These are phyloP conservation scores for Morone chrysops DNA, from an alignment of 2,113 vertebrate species.

Conservation along the genomic window DNA sequence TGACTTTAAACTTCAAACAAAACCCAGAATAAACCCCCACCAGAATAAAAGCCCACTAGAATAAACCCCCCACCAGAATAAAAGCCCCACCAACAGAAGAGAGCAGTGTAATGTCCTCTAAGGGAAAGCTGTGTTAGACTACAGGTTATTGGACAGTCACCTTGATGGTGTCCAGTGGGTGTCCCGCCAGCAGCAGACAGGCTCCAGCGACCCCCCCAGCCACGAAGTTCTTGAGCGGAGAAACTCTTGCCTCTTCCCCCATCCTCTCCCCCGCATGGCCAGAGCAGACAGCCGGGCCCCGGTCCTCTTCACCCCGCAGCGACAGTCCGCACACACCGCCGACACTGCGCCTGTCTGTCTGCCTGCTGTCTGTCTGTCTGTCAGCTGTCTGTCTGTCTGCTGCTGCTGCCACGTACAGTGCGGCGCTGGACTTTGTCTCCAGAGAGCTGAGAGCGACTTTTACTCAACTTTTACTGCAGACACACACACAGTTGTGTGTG, in stretches of 20 bases:
- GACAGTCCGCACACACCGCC: background rate
- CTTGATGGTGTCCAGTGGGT: conserved; percentile 87
- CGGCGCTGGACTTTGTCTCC: background rate
- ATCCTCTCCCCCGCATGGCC: conserved; percentile 57
- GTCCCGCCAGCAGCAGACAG: conserved; percentile 83
- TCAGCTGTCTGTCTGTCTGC: background rate
- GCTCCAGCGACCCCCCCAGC: conserved; percentile 80
- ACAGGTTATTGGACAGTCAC: conserved; percentile 56
- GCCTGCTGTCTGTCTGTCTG: background rate
- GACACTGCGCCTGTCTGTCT: background rate
- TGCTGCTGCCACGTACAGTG: background rate
- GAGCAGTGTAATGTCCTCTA: background rate
- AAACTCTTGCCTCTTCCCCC: conserved; percentile 63
- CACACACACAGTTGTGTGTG: too few species aligned
- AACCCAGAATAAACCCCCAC: background rate
- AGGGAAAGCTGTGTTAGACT: background rate
- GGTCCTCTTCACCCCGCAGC: background rate
- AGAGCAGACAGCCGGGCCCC: background rate
- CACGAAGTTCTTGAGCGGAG: conserved; percentile 83
- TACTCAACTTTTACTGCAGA: too few species aligned
- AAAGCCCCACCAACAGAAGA: too few species aligned
- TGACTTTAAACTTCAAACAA: background rate
- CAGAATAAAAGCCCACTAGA: too few species aligned
- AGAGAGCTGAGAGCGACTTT: background rate
- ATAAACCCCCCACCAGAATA: too few species aligned